Evolutionary conservation across 1,140 invertebrate species (phyloP).

Genomic region (Euglossa dilemma): DNA sequence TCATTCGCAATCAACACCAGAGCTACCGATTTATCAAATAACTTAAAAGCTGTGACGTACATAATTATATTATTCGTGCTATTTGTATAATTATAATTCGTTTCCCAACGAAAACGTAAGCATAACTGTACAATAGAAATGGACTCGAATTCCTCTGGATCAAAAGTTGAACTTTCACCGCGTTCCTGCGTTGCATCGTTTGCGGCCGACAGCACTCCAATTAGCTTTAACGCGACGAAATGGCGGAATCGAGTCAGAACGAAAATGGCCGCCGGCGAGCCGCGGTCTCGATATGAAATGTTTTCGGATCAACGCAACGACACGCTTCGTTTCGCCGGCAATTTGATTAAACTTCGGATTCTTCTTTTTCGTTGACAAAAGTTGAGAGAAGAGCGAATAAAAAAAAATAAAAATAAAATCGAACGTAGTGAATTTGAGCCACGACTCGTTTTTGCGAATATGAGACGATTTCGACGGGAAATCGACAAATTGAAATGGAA

Average conservation of each 20-base stretch:
- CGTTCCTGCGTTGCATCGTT: background rate
- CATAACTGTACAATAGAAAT: background rate
- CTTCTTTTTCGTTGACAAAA: background rate
- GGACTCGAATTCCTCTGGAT: constrained; percentile 17
- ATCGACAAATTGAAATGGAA: no score
- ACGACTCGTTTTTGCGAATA: no score
- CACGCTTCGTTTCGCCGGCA: background rate
- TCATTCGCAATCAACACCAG: background rate
- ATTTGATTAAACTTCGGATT: background rate
- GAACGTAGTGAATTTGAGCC: no score
- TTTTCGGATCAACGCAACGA: background rate
- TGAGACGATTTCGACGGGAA: no score
- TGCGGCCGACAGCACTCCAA: background rate
- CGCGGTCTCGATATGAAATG: background rate
- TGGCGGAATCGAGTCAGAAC: background rate
- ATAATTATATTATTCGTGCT: background rate
- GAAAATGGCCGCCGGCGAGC: background rate
- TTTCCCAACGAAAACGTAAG: background rate
- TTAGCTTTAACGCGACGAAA: constrained; percentile 18
- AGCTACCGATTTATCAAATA: no score
- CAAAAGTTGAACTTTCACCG: constrained; percentile 17
- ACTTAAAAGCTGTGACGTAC: no score
- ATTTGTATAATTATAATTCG: background rate
- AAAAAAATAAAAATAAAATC: no score
- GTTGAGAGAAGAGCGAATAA: no score